Evolutionary conservation across 2,888 invertebrate genomes (phyloP).

Genomic region (Drosophila gaucha): DNA sequence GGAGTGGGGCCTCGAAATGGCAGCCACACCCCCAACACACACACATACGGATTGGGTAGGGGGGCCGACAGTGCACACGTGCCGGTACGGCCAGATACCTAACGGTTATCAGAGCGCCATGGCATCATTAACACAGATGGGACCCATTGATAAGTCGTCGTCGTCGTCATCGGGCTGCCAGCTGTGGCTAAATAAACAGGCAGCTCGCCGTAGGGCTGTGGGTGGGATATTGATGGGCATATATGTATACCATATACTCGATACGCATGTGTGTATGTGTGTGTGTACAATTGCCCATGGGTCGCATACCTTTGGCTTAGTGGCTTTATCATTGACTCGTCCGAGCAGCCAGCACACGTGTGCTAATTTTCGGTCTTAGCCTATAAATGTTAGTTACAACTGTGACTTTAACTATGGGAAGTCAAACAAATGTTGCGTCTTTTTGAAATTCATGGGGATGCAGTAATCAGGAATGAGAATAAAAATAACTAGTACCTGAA

Average conservation of each 20-base stretch:
- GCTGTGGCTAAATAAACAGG: constrained; percentile 57
- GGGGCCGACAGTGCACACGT: constrained; percentile 44
- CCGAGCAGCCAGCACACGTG: constrained; percentile 49
- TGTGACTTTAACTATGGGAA: constrained; percentile 39
- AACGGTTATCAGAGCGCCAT: constrained; percentile 59
- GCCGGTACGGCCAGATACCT: constrained; percentile 45
- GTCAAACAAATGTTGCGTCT: constrained; percentile 37
- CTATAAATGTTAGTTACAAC: constrained; percentile 45
- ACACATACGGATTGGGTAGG: neutral
- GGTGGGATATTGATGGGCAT: constrained; percentile 43
- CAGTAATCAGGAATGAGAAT: neutral
- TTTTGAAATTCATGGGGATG: neutral
- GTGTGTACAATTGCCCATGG: constrained; percentile 48
- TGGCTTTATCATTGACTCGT: constrained; percentile 53
- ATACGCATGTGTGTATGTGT: neutral
- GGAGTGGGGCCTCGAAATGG: neutral
- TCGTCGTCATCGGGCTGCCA: constrained; percentile 41
- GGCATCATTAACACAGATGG: constrained; percentile 71
- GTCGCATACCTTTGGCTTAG: constrained; percentile 64
- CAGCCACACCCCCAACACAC: neutral
- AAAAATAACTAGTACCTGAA: neutral
- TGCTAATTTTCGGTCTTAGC: constrained; percentile 60
- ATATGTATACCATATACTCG: neutral
- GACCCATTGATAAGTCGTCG: constrained; percentile 58
- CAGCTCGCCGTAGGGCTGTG: neutral